Base-by-base conservation (phyloP, 2,113 vertebrate species). In the Ctenomys sociabilis region DNA sequence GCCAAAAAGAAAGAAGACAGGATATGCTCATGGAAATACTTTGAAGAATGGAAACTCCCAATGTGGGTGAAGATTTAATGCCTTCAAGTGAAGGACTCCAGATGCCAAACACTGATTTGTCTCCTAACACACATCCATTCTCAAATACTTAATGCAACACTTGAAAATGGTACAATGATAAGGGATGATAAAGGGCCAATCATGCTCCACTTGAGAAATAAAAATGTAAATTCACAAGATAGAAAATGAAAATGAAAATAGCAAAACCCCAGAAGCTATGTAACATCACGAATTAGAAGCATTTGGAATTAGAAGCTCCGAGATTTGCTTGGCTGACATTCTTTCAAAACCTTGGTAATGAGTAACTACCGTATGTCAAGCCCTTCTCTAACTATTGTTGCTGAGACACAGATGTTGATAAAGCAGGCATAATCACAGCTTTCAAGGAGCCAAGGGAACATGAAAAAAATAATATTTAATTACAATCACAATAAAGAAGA, bases 401-500 rank as follows among this genome's bases (percentile, higher is more conserved):
- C 72, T 64, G 37, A 54, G 61, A 32, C 77, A 66, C 17, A 86
- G 40, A 52, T 68, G 35, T 30, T 28, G 49, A 45, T 35, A 94
- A 85, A 85, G 85, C 2, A 88, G 83, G 66, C 45, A 52, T 72
- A 72, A 91, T 64, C 26, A 7, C 52, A 64, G 64, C 32, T 85
- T 80, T 66, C 84, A 40, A 49, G 84, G 75, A 87, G 24, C 77
- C 57, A 59, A 28, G 24, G 37, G 52, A 35, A 91, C 19, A 78
- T 86, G 35, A 73, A 86, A 85, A 88, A 64, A 72, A 37, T 43
- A 4, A 61, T 43, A 92, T 75, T 92, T 85, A 88, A 93, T 86
- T 73, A 78, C 21, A 89, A 57, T 85, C 82, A 64, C 64, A 85
- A 32, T 40, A 68, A 96, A 54, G 66, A 57, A 45, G 75, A 81